Conservation (phyloP, 2,113 vertebrate species). For the Microtus richardsoni region DNA sequence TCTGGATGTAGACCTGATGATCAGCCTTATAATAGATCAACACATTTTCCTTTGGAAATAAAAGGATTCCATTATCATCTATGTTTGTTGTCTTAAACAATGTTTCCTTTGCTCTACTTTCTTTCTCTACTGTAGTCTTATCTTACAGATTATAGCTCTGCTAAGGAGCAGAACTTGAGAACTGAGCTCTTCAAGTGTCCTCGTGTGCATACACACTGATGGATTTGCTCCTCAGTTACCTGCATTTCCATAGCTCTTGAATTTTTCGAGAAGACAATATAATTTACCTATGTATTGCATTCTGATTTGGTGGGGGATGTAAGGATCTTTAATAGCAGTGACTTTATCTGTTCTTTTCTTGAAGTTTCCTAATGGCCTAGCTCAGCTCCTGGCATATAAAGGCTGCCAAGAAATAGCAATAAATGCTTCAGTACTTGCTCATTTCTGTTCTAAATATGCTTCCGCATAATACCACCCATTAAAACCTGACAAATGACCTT, state of each 20-base stretch:
- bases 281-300: not conserved
- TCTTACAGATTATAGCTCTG: not conserved
- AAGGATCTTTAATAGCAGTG: not conserved
- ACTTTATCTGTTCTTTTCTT: not conserved
- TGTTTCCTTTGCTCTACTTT: not conserved
- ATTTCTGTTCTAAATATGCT: not conserved
- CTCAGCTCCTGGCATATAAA: not conserved
- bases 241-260: not conserved
- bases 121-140: not conserved
- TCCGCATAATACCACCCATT: not conserved
- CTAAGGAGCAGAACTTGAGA: constrained; percentile 31
- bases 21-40: not conserved
- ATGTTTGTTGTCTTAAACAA: not conserved
- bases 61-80: not conserved
- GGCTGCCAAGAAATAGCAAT: not conserved
- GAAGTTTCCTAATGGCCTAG: not conserved
- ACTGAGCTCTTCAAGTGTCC: not conserved
- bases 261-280: not conserved
- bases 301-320: not conserved
- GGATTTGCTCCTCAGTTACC: not conserved
- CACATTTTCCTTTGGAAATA: not conserved
- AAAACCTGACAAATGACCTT: not conserved
- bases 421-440: not conserved
- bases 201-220: not conserved
- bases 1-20: not conserved